Evolutionary conservation across 2,797 vertebrate genomes (phyloP), one percentile per base, ranked within the genome.

Genomic region (Lates japonicus): DNA sequence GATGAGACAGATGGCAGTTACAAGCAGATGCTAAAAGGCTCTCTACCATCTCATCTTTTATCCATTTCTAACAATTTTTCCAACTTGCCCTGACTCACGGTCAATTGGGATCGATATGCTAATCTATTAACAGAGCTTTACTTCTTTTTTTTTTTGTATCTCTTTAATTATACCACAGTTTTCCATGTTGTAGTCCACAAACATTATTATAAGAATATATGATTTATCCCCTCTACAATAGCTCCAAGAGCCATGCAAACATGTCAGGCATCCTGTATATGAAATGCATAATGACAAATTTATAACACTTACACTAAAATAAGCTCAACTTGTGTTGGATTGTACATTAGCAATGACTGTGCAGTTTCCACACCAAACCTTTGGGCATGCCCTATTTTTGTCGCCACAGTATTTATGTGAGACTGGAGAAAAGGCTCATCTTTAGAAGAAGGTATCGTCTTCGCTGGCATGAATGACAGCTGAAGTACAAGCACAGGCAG

Each of bases 11-110:
- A 55, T 44, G 16, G 1, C 35, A 61, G 0, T 74, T 25, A 63
- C 54, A 54, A 39, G 16, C 33, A 46, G 55, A 46, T 7, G 16
- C 61, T 72, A 74, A 84, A 83, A 87, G 46, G 35, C 42, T 68
- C 19, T 61, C 13, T 12, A 16, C 1, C 16, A 31, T 66, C 35
- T 70, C 1, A 25, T 60, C 49, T 31, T 48, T 14, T 1, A 62
- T 48, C 57, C 4, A 52, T 79, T 77, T 66, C 14, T 0, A 63
- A 16, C 37, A 1, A 1, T 78, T 54, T 31, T 63, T 72, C 1
- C 46, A 39, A 63, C 13, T 35, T 55, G 13, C 37, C 58, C 29
- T 35, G 37, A 74, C 22, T 59, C 29, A 11, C 13, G 3, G 35
- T 65, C 1, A 70, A 44, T 67, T 58, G 3, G 41, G 25, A 73